These are phyloP conservation scores for Nesoenas mayeri DNA, from an alignment of 2,113 vertebrate species.

Conservation along the genomic window DNA sequence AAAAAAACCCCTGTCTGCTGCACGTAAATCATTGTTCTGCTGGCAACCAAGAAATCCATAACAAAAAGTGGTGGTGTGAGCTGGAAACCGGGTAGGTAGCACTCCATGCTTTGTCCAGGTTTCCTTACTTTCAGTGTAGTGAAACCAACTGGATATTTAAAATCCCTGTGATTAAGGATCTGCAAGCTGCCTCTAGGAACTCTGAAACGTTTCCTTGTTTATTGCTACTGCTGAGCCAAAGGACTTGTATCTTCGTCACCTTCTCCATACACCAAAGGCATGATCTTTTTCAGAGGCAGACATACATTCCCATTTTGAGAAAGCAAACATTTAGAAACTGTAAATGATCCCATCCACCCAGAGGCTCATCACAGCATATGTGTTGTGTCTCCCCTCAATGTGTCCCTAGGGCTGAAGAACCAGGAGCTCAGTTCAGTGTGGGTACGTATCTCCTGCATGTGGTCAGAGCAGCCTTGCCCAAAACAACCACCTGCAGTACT, in stretches of 20 bases:
- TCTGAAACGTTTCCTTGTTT: not conserved
- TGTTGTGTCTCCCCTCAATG: not conserved
- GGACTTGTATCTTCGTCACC: not conserved
- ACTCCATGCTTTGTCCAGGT: not conserved
- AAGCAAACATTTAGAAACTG: not conserved
- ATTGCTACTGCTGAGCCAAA: not conserved
- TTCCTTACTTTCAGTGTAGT: not conserved
- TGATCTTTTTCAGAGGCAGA: not conserved
- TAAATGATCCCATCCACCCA: fast-evolving
- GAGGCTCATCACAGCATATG: not conserved
- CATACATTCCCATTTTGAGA: not conserved
- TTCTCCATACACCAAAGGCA: not conserved
- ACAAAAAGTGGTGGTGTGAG: not conserved
- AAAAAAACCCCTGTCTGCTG: not conserved
- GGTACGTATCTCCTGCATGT: not conserved
- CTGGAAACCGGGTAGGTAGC: not conserved
- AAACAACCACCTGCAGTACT: not conserved
- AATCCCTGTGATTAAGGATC: not conserved
- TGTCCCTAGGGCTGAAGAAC: not conserved
- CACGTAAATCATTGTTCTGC: not conserved
- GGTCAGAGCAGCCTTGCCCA: not conserved
- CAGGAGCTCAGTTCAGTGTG: not conserved
- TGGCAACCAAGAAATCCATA: not conserved
- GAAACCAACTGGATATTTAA: not conserved
- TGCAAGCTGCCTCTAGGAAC: not conserved